A percentile compares a stretch with the other conserved stretches of the same genome.
Evolutionary conservation across 2,797 vertebrate species (phyloP).

Genomic region (Gymnothorax reevesii): DNA sequence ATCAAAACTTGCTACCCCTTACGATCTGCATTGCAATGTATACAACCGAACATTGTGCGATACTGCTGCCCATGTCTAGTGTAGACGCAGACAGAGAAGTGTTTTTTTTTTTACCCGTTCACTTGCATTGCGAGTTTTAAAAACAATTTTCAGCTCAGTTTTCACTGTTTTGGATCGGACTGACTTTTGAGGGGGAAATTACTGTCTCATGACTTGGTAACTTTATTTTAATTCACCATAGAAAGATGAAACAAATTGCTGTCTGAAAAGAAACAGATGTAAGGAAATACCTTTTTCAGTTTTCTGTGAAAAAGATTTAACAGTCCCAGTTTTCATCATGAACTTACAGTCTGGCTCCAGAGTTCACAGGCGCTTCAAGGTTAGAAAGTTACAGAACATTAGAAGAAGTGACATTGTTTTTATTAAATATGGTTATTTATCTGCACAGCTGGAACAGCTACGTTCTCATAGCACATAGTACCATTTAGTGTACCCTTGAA

Average conservation of each 20-base stretch:
- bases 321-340: not conserved
- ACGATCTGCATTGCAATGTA: not conserved
- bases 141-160: not conserved
- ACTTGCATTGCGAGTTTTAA: not conserved
- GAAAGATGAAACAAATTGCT: not conserved
- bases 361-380: not conserved
- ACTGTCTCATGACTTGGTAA: not conserved
- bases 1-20: not conserved
- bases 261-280: not conserved
- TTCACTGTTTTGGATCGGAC: not conserved
- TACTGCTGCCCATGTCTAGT: not conserved
- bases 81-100: not conserved
- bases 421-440: not conserved
- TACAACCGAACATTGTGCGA: not conserved
- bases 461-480: not conserved
- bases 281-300: slow-evolving; percentile 6
- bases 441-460: not conserved
- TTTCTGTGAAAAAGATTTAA: not conserved
- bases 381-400: not conserved
- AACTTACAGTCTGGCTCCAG: not conserved
- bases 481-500: not conserved
- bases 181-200: not conserved
- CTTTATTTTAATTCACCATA: not conserved
- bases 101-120: not conserved
- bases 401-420: not conserved